A percentile compares a stretch with the other conserved stretches of the same genome.
Evolutionary conservation across 2,113 vertebrate genomes (phyloP).

Genomic region (Amia ocellicauda): DNA sequence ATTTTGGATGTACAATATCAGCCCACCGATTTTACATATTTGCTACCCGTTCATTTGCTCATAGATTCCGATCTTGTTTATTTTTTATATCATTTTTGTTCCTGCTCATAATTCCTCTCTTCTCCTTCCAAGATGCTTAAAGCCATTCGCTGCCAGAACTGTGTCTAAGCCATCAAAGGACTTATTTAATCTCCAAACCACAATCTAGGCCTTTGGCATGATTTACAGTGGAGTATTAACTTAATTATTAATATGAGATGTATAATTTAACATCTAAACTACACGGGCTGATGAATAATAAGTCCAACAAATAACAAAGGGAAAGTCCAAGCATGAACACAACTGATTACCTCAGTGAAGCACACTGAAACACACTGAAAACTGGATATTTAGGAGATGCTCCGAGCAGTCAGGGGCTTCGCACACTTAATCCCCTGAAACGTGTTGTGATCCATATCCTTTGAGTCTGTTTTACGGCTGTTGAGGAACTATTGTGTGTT

Average conservation of each 20-base stretch:
- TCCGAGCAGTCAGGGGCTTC: no score
- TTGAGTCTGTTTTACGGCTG: no score
- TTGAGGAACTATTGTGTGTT: no score
- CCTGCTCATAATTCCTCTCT: constrained; percentile 52
- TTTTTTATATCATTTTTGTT: constrained; percentile 51
- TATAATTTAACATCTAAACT: constrained; percentile 40
- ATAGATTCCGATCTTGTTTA: constrained; percentile 49
- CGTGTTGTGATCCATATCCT: no score
- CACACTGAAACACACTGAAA: constrained; percentile 17
- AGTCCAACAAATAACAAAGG: constrained; percentile 44
- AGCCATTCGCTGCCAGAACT: constrained; percentile 57
- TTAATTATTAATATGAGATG: constrained; percentile 57
- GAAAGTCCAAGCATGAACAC: constrained; percentile 42
- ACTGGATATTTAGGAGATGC: no score
- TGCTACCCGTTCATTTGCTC: constrained; percentile 36
- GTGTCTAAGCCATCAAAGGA: constrained; percentile 55
- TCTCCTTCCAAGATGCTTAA: constrained; percentile 63
- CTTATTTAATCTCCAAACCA: constrained; percentile 50
- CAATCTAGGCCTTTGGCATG: constrained; percentile 41
- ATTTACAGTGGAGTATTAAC: constrained; percentile 40
- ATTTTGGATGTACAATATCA: constrained; percentile 44
- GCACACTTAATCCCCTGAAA: no score
- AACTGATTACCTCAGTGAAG: constrained; percentile 36
- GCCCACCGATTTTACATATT: constrained; percentile 38
- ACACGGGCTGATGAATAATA: constrained; percentile 46